A percentile compares a stretch with the other conserved stretches of the same genome.
phyloP scores from a whole-genome alignment of 2,113 vertebrate genomes.

The Vidua macroura region DNA sequence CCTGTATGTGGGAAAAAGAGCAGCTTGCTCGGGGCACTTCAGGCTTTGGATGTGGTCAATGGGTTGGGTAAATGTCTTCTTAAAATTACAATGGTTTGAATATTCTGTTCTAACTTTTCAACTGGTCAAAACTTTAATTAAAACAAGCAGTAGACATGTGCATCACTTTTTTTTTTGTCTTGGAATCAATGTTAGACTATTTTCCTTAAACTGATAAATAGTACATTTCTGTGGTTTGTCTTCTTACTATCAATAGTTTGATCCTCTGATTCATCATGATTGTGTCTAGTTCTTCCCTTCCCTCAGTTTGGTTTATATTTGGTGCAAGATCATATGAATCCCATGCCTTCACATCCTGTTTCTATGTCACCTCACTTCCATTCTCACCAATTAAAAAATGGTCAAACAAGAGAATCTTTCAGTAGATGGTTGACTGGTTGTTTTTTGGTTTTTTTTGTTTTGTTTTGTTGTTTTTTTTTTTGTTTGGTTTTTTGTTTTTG shows the following conservation, averaged over 20 bases:
- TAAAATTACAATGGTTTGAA: neutral
- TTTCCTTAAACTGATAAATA: neutral
- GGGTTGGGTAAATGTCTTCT: neutral
- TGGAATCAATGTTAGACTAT: neutral
- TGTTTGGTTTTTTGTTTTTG: neutral
- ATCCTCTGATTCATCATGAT: neutral
- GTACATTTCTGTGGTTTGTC: neutral
- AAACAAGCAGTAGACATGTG: neutral
- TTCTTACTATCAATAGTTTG: neutral
- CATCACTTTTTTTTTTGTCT: neutral
- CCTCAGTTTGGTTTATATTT: neutral
- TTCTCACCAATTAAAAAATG: conserved; percentile 27
- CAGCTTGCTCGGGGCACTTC: neutral
- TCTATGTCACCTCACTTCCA: conserved; percentile 21
- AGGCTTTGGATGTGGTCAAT: neutral
- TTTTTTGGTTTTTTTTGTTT: neutral
- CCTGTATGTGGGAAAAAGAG: neutral
- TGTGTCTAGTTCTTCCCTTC: neutral
- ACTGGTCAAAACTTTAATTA: neutral
- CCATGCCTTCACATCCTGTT: conserved; percentile 25
- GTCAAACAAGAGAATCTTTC: conserved; percentile 43
- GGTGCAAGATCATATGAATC: neutral
- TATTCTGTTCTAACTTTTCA: neutral
- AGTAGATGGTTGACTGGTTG: conserved; percentile 18
- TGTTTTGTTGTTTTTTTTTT: neutral